Evolutionary conservation across 2,888 invertebrate species (phyloP), one percentile per base, ranked within the genome.

Genomic region (Drosophila flavopinicola): DNA sequence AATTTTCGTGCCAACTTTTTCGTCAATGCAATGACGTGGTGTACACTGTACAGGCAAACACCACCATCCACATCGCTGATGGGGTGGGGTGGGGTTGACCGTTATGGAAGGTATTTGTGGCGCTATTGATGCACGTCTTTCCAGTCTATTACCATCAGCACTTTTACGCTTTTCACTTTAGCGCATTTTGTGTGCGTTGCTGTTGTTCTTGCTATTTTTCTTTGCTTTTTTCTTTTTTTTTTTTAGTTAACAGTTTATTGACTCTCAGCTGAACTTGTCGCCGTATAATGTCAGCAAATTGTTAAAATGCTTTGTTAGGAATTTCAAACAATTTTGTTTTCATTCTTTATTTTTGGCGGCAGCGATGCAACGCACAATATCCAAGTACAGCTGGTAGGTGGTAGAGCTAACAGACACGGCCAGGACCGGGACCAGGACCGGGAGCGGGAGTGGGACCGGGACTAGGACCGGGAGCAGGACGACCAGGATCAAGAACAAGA

Each of bases 201-300:
- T n/a, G n/a, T n/a, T n/a, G n/a, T n/a, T n/a, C n/a, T n/a, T n/a
- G n/a, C n/a, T n/a, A n/a, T n/a, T n/a, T n/a, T n/a, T n/a, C n/a
- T n/a, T n/a, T n/a, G n/a, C n/a, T n/a, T n/a, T n/a, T n/a, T n/a
- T n/a, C n/a, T 20, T 32, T 17, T 24, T 3, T 17, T 41, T 60
- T 54, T 68, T 77, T 47, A 76, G 86, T 76, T 79, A 84, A 82
- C 86, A 84, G 86, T 82, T 86, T 82, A 86, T 82, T 86, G 86
- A 82, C 87, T 84, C 63, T 72, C 37, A 23, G 73, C 78, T 80
- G 78, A 86, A 84, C 85, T 82, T 82, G 80, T 74, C 78, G 82
- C 87, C 86, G 80, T 80, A 86, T 85, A 82, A 82, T 82, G 87
- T 82, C 87, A 82, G 82, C 82, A 82, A 82, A 86, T 82, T 82